Base-by-base conservation (phyloP, 2,888 invertebrate genomes). In the Eudasyphora cyanicolor region DNA sequence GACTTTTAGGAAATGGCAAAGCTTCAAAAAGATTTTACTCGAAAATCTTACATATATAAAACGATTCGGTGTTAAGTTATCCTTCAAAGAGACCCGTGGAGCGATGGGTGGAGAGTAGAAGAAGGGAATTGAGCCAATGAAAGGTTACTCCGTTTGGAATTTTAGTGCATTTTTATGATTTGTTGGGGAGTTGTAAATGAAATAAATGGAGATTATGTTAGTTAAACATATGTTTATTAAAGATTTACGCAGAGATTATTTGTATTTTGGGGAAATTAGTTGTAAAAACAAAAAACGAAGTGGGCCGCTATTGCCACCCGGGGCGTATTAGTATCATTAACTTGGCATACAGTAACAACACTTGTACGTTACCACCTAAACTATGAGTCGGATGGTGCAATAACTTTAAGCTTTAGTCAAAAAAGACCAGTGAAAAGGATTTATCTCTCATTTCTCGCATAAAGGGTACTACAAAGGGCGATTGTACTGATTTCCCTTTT, bases 161-260 rank as follows among this genome's bases (percentile, higher is more conserved):
- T 76, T 76, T 76, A 82, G 32, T 77, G 74, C 77, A 69, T 82
- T 77, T 82, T 77, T 70, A 74, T 82, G 77, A 82, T 82, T 77
- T 77, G 69, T 74, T 49, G 35, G 49, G 38, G 29, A 82, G 60
- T 51, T 77, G 74, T 69, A 54, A 74, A 69, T 76, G 67, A 67
- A 67, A 67, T 67, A 67, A 67, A 67, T 67, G 67, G 21, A 24
- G 42, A 38, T 42, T 67, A 24, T 42, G 67, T 42, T 67, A 67
- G 67, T 67, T 38, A 42, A 67, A 67, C 67, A 67, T 67, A 42
- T 67, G 67, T 67, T 67, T 67, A 62, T 38, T 64, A 64, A 64
- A 38, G 64, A 64, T 64, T 64, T 62, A 62, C 35, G 17, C 19
- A 64, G 19, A 38, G 27, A 38, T 54, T 54, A 57, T 57, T 24